Evolutionary conservation across 2,113 vertebrate species (phyloP).

Genomic region (Phyllostomus discolor): DNA sequence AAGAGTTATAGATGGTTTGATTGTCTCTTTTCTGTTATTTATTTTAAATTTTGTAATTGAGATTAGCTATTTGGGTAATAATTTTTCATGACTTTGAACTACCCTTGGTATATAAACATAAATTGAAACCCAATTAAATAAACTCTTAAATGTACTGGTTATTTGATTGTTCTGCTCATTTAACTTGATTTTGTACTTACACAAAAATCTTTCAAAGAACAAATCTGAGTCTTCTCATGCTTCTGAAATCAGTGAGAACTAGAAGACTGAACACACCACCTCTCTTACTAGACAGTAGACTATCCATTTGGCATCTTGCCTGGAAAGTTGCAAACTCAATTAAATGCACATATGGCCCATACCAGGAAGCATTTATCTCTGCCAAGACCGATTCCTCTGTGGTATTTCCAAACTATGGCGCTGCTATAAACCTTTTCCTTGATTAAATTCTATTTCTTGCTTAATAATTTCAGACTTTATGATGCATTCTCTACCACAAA

Average conservation of each 20-base stretch:
- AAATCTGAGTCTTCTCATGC: conserved; percentile 7
- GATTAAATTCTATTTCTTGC: conserved; percentile 43
- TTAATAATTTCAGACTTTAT: conserved; percentile 61
- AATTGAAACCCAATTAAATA: neutral
- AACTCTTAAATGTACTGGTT: neutral
- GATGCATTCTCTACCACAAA: conserved; percentile 65
- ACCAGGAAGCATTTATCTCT: conserved; percentile 74
- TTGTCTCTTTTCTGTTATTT: neutral
- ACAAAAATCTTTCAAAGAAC: neutral
- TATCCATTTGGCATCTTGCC: conserved; percentile 77
- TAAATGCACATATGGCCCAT: conserved; percentile 78
- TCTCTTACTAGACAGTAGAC: conserved; percentile 68
- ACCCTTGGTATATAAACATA: neutral
- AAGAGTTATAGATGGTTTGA: neutral
- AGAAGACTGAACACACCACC: conserved; percentile 48
- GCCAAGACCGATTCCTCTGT: conserved; percentile 65
- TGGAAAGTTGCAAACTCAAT: conserved; percentile 81
- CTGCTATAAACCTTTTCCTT: conserved; percentile 50
- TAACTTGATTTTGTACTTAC: neutral
- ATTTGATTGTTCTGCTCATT: neutral
- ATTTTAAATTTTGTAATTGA: conserved; percentile 6
- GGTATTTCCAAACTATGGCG: conserved; percentile 62
- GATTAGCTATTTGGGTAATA: neutral
- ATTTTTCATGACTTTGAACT: neutral
- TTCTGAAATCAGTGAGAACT: conserved; percentile 50